Evolutionary conservation across 2,797 vertebrate genomes (phyloP).

Genomic region (Neopelma chrysocephalum): DNA sequence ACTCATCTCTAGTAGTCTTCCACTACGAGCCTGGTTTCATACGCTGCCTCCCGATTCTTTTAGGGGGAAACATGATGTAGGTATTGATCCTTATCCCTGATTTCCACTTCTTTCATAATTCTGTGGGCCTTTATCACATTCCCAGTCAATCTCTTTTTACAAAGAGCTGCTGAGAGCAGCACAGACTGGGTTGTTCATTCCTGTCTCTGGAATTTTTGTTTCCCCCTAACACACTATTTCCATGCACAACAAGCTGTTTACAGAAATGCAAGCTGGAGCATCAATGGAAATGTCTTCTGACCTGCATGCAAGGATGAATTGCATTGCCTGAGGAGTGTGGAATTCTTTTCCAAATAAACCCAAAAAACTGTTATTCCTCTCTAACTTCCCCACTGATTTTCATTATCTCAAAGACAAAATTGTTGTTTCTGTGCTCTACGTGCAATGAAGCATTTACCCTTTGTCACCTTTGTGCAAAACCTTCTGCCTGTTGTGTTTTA

Average conservation of each 20-base stretch:
- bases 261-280: neutral
- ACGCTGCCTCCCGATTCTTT: neutral
- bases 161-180: neutral
- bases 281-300: neutral
- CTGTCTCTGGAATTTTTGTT: neutral
- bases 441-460: neutral
- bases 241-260: neutral
- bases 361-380: neutral
- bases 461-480: neutral
- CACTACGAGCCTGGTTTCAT: neutral
- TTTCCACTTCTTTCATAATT: neutral
- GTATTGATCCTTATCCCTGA: neutral
- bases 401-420: neutral
- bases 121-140: neutral
- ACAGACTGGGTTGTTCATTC: neutral
- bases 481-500: neutral
- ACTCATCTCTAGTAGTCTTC: neutral
- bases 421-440: neutral
- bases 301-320: neutral
- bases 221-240: neutral
- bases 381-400: neutral
- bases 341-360: neutral
- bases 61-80: neutral
- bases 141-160: neutral
- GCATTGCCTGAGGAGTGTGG: neutral